Conservation (phyloP, 2,113 vertebrate genomes). For the Neolamprologus tretocephalus region DNA sequence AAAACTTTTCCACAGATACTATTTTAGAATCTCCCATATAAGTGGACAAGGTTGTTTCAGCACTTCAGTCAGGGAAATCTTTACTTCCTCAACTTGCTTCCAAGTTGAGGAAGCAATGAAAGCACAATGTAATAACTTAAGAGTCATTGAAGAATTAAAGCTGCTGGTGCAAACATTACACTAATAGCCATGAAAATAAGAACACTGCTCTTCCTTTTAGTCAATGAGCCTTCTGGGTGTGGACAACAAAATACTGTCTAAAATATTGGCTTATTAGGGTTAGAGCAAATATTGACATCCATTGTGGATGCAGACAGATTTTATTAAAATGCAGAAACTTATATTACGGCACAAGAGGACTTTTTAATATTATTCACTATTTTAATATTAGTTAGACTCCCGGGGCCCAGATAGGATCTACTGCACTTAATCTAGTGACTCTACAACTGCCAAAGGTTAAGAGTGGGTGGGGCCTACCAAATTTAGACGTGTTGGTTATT, state of each 20-base stretch:
- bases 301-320: background rate
- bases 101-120: fast-evolving
- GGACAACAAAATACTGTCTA: background rate
- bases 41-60: fast-evolving
- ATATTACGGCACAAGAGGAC: background rate
- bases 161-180: background rate
- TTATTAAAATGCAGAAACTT: background rate
- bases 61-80: background rate
- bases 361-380: background rate
- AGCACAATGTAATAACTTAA: fast-evolving
- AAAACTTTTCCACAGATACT: background rate
- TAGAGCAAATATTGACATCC: fast-evolving
- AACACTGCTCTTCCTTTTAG: background rate
- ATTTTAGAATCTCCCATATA: background rate
- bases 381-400: background rate
- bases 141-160: background rate
- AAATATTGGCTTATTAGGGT: background rate
- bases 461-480: background rate
- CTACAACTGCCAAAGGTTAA: background rate
- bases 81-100: background rate
- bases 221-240: background rate
- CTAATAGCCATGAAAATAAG: background rate
- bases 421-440: background rate
- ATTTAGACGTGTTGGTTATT: background rate
- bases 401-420: fast-evolving